Evolutionary conservation across 2,888 invertebrate genomes (phyloP), one percentile per base, ranked within the genome.

Genomic region (Eugnorisma glareosa): DNA sequence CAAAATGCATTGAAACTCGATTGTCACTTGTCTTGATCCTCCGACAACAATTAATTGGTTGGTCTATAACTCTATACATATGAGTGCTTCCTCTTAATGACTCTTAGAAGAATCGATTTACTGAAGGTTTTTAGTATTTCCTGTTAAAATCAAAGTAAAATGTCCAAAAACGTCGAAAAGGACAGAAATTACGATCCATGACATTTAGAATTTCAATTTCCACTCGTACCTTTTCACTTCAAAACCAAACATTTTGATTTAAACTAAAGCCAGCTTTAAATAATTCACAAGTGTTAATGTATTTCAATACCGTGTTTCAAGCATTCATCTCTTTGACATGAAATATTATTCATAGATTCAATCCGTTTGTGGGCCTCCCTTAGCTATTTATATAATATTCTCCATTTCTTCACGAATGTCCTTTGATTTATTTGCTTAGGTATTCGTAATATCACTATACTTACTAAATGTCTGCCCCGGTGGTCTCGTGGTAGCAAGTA

Each of bases 321-420:
- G 67, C 71, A 86, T 87, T 70, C 79, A 72, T 85, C 80, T 82
- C 83, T 83, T 85, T 88, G 88, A 83, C 74, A 66, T 79, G 59
- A 73, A 88, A 84, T 84, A 83, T 82, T 87, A 87, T 87, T 87
- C 87, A 87, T 87, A 73, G 66, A 87, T 86, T 84, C 85, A 77
- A 64, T 73, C 67, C 82, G 54, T 84, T 75, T 77, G 80, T 73
- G 51, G 83, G 69, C 37, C 69, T 11, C 82, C 74, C 59, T 61
- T 77, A 70, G 68, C 73, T 73, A 73, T 73, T 73, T 75, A 73
- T 72, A 66, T 81, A 43, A 57, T 64, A 63, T 67, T 59, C 48
- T 51, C 57, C n/a, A 64, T 77, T 70, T 77, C 77, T 59, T 48
- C n/a, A 63, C 31, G 28, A 72, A 54, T 31, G 31, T 35, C 57